Conservation (phyloP, 2,797 vertebrate species). For the Catharus ustulatus region DNA sequence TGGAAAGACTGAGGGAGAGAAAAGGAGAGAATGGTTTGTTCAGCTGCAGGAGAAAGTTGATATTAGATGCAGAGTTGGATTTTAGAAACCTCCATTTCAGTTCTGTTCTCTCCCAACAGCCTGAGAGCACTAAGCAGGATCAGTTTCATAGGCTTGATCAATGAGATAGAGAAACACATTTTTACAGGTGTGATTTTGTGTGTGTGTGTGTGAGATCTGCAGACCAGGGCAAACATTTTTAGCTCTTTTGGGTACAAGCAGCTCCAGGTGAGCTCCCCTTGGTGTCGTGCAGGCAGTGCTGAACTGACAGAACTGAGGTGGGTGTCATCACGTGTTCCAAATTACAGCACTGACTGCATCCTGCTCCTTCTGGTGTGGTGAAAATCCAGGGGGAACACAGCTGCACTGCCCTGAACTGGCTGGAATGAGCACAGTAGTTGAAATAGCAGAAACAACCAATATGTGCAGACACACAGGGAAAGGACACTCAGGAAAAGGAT, state of each 20-base stretch:
- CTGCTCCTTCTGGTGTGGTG: background rate
- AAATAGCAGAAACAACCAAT: background rate
- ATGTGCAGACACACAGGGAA: background rate
- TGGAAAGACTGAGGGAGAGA: slow-evolving; percentile 36
- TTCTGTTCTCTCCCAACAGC: background rate
- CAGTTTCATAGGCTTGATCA: background rate
- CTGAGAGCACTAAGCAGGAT: background rate
- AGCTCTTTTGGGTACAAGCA: background rate
- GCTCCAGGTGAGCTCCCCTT: background rate
- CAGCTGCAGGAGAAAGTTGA: slow-evolving; percentile 31
- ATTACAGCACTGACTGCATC: background rate
- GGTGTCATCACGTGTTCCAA: background rate
- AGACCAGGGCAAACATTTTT: background rate
- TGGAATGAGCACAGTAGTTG: fast-evolving
- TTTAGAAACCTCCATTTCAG: background rate
- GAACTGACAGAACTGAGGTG: background rate
- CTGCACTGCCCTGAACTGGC: background rate
- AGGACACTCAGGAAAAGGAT: background rate
- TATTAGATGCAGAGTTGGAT: background rate
- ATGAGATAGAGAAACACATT: background rate
- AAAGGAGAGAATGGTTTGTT: slow-evolving; percentile 9
- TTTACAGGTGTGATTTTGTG: background rate
- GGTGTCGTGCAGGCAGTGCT: background rate
- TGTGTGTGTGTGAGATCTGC: background rate
- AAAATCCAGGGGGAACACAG: background rate